Base-by-base conservation (phyloP, 2,888 invertebrate species). In the Cryptus armator region DNA sequence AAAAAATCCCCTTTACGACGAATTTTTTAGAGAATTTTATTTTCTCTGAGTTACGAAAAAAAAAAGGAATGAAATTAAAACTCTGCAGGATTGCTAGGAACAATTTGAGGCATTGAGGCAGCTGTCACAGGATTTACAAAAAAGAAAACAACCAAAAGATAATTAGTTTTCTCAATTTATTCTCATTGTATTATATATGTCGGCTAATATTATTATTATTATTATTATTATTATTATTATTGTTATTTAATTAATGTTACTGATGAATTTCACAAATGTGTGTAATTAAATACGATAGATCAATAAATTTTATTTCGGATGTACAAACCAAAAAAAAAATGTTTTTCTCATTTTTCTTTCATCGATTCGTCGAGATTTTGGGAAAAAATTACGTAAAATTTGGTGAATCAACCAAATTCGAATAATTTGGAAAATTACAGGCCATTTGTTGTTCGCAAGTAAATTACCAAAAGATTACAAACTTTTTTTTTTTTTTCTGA, bases 31-130 rank as follows among this genome's bases (percentile, higher is more conserved):
- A 64, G 68, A 81, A 66, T 78, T 82, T 84, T 72, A 24, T 56
- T 43, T 71, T 86, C 64, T 83, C 32, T 64, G 59, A 81, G 77
- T 44, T 53, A 53, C 56, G 56, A 62, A 66, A 79, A 78, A 85
- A 85, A 81, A 81, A 85, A 77, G 2, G 24, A 80, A 68, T 72
- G 74, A 89, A 87, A 75, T 86, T 86, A 14, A 62, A 91, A 92
- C 93, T 93, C 93, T 93, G 93, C 93, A 93, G 92, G 91, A 90
- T 86, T 90, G 93, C 92, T 94, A 93, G 93, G 92, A 91, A 91
- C 72, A 91, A 87, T 90, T 37, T 90, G 88, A 91, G 90, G 93
- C 93, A 93, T 93, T 93, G 93, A 94, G 93, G 93, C 93, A 94
- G 93, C 93, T 94, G 93, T 94, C 93, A 93, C 88, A 91, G 70